Conservation (phyloP, 2,888 invertebrate species). For the Incurvaria masculella region DNA sequence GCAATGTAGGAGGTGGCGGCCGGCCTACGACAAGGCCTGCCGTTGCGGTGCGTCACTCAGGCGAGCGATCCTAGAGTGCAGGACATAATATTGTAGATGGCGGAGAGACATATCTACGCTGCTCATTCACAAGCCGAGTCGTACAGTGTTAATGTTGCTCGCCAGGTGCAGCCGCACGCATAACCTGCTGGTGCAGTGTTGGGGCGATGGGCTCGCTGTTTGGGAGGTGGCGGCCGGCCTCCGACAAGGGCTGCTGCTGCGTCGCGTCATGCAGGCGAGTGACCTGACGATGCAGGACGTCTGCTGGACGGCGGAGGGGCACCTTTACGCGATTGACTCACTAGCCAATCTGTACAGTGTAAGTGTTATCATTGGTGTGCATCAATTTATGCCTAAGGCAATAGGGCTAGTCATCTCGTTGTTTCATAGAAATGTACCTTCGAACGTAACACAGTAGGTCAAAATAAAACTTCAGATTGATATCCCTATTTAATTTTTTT, state of each 20-base stretch:
- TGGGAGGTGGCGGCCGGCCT: slow-evolving; percentile 49
- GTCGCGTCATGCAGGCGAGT: slow-evolving; percentile 25
- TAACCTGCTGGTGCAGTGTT: slow-evolving; percentile 39
- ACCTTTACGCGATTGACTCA: slow-evolving; percentile 37
- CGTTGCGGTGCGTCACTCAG: slow-evolving; percentile 28
- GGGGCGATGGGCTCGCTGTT: slow-evolving; percentile 38
- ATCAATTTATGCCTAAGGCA: too few relatives aligned
- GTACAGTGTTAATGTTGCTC: not conserved
- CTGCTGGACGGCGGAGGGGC: slow-evolving; percentile 41
- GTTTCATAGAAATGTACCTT: too few relatives aligned
- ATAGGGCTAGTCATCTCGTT: too few relatives aligned
- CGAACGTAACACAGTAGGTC: too few relatives aligned
- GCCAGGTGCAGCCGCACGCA: slow-evolving; percentile 38
- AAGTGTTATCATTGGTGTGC: slow-evolving; percentile 22
- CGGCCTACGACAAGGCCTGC: slow-evolving; percentile 35
- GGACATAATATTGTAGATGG: slow-evolving; percentile 35
- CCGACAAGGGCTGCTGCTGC: slow-evolving; percentile 35
- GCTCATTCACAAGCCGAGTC: too few relatives aligned
- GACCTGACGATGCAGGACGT: slow-evolving; percentile 29
- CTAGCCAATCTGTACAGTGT: slow-evolving; percentile 35
- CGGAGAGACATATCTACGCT: slow-evolving; percentile 42
- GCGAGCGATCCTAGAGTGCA: slow-evolving; percentile 29
- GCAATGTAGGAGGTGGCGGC: slow-evolving; percentile 48
- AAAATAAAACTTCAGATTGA: too few relatives aligned
- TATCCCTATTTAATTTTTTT: too few relatives aligned